Evolutionary conservation across 1,140 invertebrate genomes (phyloP).

Genomic region (Pseudoatta argentina): DNA sequence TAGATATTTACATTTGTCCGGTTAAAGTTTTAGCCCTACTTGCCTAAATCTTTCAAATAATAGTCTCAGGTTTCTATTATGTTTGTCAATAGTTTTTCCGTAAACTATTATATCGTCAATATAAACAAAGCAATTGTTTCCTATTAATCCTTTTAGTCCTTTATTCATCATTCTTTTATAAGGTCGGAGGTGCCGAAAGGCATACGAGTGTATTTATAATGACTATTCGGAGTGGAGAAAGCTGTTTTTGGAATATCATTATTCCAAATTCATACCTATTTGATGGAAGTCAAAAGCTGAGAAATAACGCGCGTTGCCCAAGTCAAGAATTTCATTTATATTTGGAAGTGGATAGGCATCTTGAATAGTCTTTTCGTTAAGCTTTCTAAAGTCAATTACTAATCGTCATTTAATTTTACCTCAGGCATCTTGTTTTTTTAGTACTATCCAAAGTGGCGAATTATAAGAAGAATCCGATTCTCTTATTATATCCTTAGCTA

Average conservation of each 20-base stretch:
- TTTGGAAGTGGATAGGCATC: neutral
- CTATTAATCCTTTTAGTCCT: neutral
- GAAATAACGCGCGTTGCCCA: neutral
- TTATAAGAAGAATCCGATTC: neutral
- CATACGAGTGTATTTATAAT: constrained; percentile 28
- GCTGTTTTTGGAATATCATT: neutral
- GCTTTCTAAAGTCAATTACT: neutral
- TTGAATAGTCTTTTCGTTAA: neutral
- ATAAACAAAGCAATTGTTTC: constrained; percentile 7
- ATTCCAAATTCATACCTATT: neutral
- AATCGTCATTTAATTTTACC: neutral
- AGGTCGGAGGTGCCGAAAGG: neutral
- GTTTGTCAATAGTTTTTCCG: neutral
- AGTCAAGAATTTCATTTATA: neutral
- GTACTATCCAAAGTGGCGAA: neutral
- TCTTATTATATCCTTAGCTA: too few species aligned
- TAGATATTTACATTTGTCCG: constrained; percentile 9
- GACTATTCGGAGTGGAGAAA: neutral
- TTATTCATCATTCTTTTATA: constrained; percentile 13
- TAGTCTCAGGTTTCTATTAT: constrained; percentile 15
- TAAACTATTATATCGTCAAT: constrained; percentile 49
- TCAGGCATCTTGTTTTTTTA: neutral
- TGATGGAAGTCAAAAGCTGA: neutral
- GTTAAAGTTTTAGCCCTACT: constrained; percentile 9
- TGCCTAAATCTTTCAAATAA: constrained; percentile 20